Evolutionary conservation across 2,888 invertebrate species (phyloP).

Genomic region (Synanthedon myopaeformis): DNA sequence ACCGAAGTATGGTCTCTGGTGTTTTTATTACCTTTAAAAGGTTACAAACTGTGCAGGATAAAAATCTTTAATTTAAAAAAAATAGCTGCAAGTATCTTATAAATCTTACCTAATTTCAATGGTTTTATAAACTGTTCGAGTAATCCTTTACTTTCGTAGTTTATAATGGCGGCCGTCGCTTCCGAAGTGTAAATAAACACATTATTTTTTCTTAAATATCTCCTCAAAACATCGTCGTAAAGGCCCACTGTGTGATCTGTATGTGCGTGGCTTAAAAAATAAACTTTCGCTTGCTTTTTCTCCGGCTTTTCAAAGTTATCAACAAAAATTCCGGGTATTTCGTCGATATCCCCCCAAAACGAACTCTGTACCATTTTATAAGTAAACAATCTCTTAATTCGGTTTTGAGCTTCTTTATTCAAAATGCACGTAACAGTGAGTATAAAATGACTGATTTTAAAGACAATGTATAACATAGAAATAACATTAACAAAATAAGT

Average conservation of each 20-base stretch:
- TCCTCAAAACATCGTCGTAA: conserved; percentile 7
- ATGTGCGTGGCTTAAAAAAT: conserved; percentile 77
- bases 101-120: conserved; percentile 25
- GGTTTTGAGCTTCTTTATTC: no score
- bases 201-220: conserved; percentile 12
- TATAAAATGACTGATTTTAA: no score
- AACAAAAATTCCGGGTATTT: conserved; percentile 72
- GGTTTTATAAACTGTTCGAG: conserved; percentile 18
- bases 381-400: neutral
- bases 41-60: no score
- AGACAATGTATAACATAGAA: no score
- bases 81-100: no score
- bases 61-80: no score
- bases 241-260: conserved; percentile 73
- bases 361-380: conserved; percentile 40
- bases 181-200: conserved; percentile 31
- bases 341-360: conserved; percentile 70
- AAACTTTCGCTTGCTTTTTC: conserved; percentile 52
- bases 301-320: conserved; percentile 69
- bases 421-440: no score
- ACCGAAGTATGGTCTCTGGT: no score
- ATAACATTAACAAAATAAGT: no score
- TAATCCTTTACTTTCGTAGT: conserved; percentile 10
- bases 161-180: conserved; percentile 25
- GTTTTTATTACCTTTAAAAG: no score